phyloP scores from a whole-genome alignment of 2,888 invertebrate genomes.

The Acanthoscelides obtectus region DNA sequence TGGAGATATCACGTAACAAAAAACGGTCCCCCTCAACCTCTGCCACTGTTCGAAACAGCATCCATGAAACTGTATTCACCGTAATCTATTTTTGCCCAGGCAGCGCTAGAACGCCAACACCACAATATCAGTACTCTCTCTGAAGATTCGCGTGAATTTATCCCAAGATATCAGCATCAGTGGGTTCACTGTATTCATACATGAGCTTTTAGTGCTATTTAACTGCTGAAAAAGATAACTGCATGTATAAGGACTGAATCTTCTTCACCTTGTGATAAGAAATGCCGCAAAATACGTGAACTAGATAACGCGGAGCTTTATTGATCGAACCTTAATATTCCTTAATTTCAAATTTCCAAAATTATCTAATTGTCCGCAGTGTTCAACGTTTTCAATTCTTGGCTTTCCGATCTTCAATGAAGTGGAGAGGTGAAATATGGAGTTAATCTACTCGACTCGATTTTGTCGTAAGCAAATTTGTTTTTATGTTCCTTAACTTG shows the following conservation, averaged over 20 bases:
- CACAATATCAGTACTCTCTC: background rate
- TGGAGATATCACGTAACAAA: too few species aligned
- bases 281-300: background rate
- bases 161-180: background rate
- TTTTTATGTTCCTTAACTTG: too few species aligned
- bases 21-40: background rate
- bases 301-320: too few species aligned
- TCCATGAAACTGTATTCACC: background rate
- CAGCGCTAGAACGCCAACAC: background rate
- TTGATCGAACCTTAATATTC: too few species aligned
- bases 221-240: background rate
- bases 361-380: too few species aligned
- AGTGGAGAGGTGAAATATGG: too few species aligned
- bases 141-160: background rate
- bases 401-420: too few species aligned
- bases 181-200: background rate
- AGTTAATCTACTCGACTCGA: too few species aligned
- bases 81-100: background rate
- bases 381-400: too few species aligned
- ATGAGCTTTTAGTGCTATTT: background rate
- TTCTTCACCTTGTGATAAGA: background rate
- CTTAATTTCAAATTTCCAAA: too few species aligned
- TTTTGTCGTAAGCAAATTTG: too few species aligned
- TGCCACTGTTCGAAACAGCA: background rate
- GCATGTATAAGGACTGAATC: background rate